Percentiles rank a stretch among this genome's conserved stretches.
phyloP scores from a whole-genome alignment of 64 coral and sea anemone genomes.

The Porites australiensis region DNA sequence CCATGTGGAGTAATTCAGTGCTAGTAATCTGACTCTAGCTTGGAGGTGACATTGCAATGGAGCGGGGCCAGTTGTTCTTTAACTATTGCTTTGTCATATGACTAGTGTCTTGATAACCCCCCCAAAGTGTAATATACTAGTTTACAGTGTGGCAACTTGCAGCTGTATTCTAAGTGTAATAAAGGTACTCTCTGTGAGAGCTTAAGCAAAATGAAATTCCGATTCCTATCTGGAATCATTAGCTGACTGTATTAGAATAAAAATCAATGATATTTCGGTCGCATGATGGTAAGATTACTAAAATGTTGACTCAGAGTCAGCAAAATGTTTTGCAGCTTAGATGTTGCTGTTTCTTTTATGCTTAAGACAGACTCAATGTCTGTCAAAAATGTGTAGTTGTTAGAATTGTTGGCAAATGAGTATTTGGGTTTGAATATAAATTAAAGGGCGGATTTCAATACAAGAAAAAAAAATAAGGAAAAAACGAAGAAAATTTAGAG shows the following conservation, averaged over 20 bases:
- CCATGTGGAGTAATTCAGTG: too few species aligned
- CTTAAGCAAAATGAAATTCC: background rate
- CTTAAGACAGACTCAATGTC: too few species aligned
- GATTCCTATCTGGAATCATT: constrained; percentile 22
- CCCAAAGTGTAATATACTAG: constrained; percentile 38
- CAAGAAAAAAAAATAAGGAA: background rate
- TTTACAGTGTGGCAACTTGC: background rate
- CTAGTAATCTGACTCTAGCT: background rate
- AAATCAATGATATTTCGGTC: too few species aligned
- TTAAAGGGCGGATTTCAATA: background rate
- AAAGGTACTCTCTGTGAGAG: constrained; percentile 53
- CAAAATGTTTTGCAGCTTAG: too few species aligned
- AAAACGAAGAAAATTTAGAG: background rate
- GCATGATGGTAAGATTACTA: too few species aligned
- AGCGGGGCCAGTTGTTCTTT: background rate
- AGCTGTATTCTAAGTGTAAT: background rate
- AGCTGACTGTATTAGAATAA: background rate
- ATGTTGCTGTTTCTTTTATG: too few species aligned
- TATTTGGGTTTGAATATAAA: background rate
- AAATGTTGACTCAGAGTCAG: too few species aligned
- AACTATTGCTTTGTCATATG: background rate
- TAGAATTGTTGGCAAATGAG: background rate
- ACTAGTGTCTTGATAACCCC: background rate
- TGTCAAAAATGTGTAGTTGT: too few species aligned
- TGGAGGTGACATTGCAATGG: background rate